A percentile compares a stretch with the other conserved stretches of the same genome.
Evolutionary conservation across 2,797 vertebrate species (phyloP).

Genomic region (Dallia pectoralis): DNA sequence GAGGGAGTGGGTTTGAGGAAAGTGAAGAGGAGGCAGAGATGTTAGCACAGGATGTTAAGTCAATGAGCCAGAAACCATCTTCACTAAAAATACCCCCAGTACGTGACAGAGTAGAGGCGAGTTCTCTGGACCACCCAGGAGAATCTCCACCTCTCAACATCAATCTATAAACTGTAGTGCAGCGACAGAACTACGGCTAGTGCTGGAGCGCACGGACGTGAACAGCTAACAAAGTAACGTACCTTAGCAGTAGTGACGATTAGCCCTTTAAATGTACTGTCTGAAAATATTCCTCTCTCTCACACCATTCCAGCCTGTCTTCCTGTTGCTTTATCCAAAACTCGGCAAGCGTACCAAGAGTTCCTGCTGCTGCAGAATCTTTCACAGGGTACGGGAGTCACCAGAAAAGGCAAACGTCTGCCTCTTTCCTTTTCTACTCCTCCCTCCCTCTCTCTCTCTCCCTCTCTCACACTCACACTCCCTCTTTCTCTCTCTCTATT

Average conservation of each 20-base stretch:
- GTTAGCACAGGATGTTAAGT: slow-evolving; percentile 66
- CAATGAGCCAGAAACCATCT: slow-evolving; percentile 53
- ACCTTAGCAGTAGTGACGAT: slow-evolving; percentile 43
- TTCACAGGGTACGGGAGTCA: slow-evolving; percentile 76
- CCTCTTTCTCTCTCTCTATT: slow-evolving; percentile 33
- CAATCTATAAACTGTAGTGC: neutral
- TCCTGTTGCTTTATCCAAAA: slow-evolving; percentile 65
- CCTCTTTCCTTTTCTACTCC: slow-evolving; percentile 59
- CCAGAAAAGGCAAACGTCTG: slow-evolving; percentile 83
- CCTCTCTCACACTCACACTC: slow-evolving; percentile 51
- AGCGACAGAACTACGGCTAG: neutral
- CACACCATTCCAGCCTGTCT: slow-evolving; percentile 66
- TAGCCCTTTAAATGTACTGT: slow-evolving; percentile 68
- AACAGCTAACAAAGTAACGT: neutral
- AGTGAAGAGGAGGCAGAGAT: slow-evolving; percentile 32
- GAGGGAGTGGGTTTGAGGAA: slow-evolving; percentile 16
- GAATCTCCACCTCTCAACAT: neutral
- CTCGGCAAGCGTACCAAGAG: slow-evolving; percentile 72
- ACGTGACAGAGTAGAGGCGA: slow-evolving; percentile 43
- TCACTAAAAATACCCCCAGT: slow-evolving; percentile 63
- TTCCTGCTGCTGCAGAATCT: slow-evolving; percentile 61
- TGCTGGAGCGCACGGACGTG: neutral
- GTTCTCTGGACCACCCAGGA: slow-evolving; percentile 67
- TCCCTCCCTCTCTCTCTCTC: slow-evolving; percentile 23
- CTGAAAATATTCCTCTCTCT: slow-evolving; percentile 66